Evolutionary conservation across 2,797 vertebrate species (phyloP).

Genomic region (Myotis pilosus): DNA sequence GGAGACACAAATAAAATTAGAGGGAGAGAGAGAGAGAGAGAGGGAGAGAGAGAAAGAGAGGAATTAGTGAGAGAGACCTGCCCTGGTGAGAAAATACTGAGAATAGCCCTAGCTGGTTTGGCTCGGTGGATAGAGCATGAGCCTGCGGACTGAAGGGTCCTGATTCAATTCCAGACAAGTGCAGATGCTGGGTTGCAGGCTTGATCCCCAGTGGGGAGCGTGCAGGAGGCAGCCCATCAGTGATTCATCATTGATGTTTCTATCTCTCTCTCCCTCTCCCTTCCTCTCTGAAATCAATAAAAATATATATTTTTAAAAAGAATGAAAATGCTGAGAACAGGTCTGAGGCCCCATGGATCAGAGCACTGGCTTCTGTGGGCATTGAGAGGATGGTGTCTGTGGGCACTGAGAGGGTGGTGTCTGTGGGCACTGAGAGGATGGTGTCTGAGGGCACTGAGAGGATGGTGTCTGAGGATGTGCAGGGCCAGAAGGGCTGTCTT

Average conservation of each 20-base stretch:
- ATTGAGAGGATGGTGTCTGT: neutral
- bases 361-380: neutral
- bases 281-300: too few species aligned
- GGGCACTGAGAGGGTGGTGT: too few species aligned
- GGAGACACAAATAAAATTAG: neutral
- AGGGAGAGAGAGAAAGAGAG: neutral
- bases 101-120: neutral
- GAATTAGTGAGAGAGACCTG: neutral
- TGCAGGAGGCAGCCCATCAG: too few species aligned
- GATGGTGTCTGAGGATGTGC: neutral
- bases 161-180: too few species aligned
- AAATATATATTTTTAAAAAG: too few species aligned
- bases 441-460: neutral
- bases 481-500: neutral
- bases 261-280: too few species aligned
- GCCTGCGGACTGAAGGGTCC: too few species aligned
- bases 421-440: neutral
- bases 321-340: neutral
- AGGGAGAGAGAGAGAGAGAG: neutral
- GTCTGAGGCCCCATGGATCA: neutral
- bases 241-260: too few species aligned
- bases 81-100: neutral
- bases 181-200: too few species aligned
- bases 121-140: too few species aligned
- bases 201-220: too few species aligned